These are phyloP conservation scores for Ochropacha duplaris DNA, from an alignment of 2,888 invertebrate species.

Conservation along the genomic window DNA sequence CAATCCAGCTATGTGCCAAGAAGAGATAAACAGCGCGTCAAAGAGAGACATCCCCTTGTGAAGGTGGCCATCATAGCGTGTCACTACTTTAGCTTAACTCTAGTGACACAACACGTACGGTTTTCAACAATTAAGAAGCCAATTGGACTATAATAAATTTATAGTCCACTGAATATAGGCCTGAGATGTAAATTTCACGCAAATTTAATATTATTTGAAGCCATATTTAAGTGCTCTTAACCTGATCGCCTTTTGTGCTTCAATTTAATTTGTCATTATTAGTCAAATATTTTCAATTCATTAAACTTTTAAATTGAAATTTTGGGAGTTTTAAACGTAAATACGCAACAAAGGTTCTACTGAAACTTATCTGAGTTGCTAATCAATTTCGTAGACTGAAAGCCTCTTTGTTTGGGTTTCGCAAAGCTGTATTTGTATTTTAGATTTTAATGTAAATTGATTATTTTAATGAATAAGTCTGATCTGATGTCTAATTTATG, in stretches of 20 bases:
- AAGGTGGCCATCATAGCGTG: no score
- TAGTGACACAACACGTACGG: background rate
- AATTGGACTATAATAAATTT: background rate
- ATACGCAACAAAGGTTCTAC: background rate
- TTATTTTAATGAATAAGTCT: background rate
- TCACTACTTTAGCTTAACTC: no score
- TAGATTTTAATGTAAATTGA: background rate
- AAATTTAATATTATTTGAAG: constrained; percentile 7
- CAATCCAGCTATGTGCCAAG: no score
- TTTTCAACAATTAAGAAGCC: background rate
- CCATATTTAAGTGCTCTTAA: constrained; percentile 6
- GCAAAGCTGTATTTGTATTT: background rate
- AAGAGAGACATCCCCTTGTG: no score
- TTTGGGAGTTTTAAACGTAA: background rate
- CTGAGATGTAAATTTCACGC: background rate
- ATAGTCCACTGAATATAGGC: background rate
- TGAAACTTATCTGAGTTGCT: background rate
- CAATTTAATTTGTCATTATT: constrained; percentile 12
- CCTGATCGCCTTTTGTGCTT: constrained; percentile 10
- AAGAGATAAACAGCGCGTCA: no score
- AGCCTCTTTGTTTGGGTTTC: background rate
- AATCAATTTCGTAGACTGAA: background rate
- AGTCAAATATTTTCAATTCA: constrained; percentile 11
- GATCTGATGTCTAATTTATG: no score
- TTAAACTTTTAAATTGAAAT: constrained; percentile 11